Evolutionary conservation across 2,888 invertebrate genomes (phyloP).

Genomic region (Trachelus troglodyta): DNA sequence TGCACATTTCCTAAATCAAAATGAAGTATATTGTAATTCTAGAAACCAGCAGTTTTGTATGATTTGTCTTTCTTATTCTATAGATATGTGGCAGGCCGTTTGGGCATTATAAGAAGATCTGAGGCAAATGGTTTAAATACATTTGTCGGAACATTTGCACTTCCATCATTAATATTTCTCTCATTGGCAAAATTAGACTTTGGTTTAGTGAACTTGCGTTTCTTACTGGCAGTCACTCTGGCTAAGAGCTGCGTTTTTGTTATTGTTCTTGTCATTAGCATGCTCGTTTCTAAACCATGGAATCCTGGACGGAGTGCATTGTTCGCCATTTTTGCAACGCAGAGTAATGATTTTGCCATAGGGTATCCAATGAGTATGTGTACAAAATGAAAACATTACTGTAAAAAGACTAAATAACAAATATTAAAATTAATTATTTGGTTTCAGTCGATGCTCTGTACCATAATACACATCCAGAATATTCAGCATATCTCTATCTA

Average conservation of each 20-base stretch:
- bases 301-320: slow-evolving; percentile 89
- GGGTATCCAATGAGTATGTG: slow-evolving; percentile 92
- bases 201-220: slow-evolving; percentile 88
- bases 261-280: slow-evolving; percentile 79
- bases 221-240: slow-evolving; percentile 85
- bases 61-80: slow-evolving; percentile 42
- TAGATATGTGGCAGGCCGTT: slow-evolving; percentile 87
- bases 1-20: background rate
- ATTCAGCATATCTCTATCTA: slow-evolving; percentile 89
- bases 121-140: slow-evolving; percentile 92
- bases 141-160: slow-evolving; percentile 92
- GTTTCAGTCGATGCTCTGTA: slow-evolving; percentile 86
- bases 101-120: slow-evolving; percentile 82
- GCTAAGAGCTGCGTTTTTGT: slow-evolving; percentile 90
- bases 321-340: slow-evolving; percentile 94
- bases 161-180: slow-evolving; percentile 92
- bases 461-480: slow-evolving; percentile 86
- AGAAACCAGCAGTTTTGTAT: background rate
- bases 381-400: slow-evolving; percentile 3
- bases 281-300: slow-evolving; percentile 83
- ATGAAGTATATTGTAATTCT: background rate
- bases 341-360: slow-evolving; percentile 97
- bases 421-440: slow-evolving; percentile 12
- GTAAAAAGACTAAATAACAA: slow-evolving; percentile 1
- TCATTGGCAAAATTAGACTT: slow-evolving; percentile 89